phyloP scores from a whole-genome alignment of 1,140 invertebrate species.

The Phenacoccus solenopsis region DNA sequence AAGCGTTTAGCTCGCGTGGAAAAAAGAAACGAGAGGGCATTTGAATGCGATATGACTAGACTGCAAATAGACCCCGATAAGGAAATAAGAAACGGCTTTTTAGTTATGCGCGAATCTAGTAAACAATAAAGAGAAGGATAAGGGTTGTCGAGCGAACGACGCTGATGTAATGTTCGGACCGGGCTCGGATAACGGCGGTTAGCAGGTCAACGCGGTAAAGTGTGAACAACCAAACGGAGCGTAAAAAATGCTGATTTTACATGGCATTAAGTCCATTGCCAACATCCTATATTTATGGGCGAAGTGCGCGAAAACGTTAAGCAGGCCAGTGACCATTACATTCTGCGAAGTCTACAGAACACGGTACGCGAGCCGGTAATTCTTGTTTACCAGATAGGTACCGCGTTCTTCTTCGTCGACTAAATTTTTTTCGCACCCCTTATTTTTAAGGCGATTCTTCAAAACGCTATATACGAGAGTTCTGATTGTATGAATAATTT shows the following conservation, averaged over 20 bases:
- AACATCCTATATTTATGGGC: conserved; percentile 10
- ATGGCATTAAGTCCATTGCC: conserved; percentile 17
- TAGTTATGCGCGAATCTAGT: not conserved
- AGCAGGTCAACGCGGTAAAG: conserved; percentile 8
- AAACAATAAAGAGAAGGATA: conserved; percentile 8
- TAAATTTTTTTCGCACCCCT: not conserved
- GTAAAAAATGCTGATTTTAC: conserved; percentile 18
- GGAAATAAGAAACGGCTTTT: conserved; percentile 14
- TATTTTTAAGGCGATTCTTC: not conserved
- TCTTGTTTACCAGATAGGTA: not conserved
- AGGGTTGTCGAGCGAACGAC: not conserved
- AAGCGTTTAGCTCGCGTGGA: not conserved
- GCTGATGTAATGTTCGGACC: not conserved
- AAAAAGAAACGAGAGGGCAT: not conserved
- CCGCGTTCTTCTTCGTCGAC: not conserved
- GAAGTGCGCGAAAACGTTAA: not conserved
- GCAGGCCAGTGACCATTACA: conserved; percentile 7
- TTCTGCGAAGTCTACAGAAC: not conserved
- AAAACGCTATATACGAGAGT: too few relatives aligned
- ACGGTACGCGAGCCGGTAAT: not conserved
- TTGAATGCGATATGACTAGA: conserved; percentile 14
- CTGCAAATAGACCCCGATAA: conserved; percentile 9
- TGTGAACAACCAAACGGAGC: conserved; percentile 11
- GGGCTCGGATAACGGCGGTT: not conserved
- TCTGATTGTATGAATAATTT: not conserved